Percentiles rank a stretch among this genome's conserved stretches.
These are phyloP conservation scores for Geotrupes spiniger DNA, from an alignment of 2,888 invertebrate genomes.

Conservation along the genomic window DNA sequence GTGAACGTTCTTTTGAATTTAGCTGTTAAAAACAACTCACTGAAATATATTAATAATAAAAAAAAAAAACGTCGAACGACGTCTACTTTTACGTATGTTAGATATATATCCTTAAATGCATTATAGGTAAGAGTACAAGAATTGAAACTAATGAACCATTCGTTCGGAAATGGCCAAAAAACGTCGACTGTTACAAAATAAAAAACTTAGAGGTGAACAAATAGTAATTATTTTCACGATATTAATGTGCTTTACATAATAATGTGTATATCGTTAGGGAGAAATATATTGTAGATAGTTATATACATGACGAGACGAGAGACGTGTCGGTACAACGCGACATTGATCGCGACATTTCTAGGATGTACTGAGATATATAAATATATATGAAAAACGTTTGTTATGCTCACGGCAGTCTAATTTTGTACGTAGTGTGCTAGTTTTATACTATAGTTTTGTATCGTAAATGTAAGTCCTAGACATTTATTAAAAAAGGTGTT, in stretches of 20 bases:
- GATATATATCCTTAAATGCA: too few relatives aligned
- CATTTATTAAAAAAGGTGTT: constrained; percentile 38
- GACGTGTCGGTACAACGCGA: too few relatives aligned
- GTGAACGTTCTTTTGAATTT: constrained; percentile 9
- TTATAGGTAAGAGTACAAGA: not conserved
- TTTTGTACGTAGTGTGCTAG: constrained; percentile 59
- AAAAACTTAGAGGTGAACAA: not conserved
- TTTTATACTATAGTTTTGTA: constrained; percentile 60
- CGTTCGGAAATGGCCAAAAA: constrained; percentile 9
- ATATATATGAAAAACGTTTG: constrained; percentile 28
- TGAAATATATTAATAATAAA: not conserved
- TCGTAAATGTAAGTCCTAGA: constrained; percentile 43
- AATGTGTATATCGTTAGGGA: not conserved
- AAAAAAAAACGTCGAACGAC: constrained; percentile 5
- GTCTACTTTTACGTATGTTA: not conserved
- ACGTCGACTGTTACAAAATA: constrained; percentile 19
- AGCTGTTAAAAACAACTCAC: constrained; percentile 11
- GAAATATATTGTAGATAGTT: constrained; percentile 2
- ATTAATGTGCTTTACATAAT: not conserved
- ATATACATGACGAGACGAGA: constrained; percentile 6
- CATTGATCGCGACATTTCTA: too few relatives aligned
- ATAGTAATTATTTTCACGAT: not conserved
- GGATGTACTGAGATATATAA: constrained; percentile 9
- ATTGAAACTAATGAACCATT: not conserved
- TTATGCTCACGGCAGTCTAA: constrained; percentile 48